Percentiles rank a stretch among this genome's conserved stretches.
These are phyloP conservation scores for Bhutanitis thaidina DNA, from an alignment of 2,888 invertebrate species.

Conservation along the genomic window DNA sequence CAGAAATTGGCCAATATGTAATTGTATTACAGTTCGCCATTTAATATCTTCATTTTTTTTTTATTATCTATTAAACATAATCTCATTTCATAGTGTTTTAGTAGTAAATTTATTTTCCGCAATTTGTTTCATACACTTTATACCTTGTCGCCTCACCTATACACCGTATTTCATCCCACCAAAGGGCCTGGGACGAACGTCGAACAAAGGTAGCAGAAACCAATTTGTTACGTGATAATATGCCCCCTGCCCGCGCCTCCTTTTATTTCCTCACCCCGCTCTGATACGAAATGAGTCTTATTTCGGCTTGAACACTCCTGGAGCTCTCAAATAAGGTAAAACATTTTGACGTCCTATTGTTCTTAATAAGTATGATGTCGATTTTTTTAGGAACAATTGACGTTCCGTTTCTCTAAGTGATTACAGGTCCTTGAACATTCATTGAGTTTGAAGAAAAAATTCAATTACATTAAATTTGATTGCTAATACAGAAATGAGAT, in stretches of 20 bases:
- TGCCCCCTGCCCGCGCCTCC: constrained; percentile 43
- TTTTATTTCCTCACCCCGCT: constrained; percentile 22
- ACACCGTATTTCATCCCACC: constrained; percentile 38
- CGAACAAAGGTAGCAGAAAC: constrained; percentile 78
- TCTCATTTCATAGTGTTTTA: too few relatives aligned
- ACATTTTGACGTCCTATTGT: constrained; percentile 29
- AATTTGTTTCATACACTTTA: too few relatives aligned
- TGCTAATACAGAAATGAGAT: too few relatives aligned
- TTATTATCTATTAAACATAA: too few relatives aligned
- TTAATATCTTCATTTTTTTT: too few relatives aligned
- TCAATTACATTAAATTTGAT: too few relatives aligned
- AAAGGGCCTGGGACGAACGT: constrained; percentile 53
- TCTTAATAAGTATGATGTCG: constrained; percentile 24
- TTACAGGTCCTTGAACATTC: background rate
- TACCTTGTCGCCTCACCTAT: constrained; percentile 5
- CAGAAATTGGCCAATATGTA: too few relatives aligned
- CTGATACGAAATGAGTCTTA: constrained; percentile 52
- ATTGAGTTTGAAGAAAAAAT: too few relatives aligned
- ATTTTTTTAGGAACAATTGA: constrained; percentile 11
- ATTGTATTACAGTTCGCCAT: too few relatives aligned
- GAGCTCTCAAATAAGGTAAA: constrained; percentile 40
- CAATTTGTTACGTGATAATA: constrained; percentile 80
- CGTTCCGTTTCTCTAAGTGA: constrained; percentile 1
- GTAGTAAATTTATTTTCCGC: too few relatives aligned
- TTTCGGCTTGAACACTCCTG: constrained; percentile 39